Conservation (phyloP, 2,797 vertebrate species). For the Limnodromus scolopaceus region DNA sequence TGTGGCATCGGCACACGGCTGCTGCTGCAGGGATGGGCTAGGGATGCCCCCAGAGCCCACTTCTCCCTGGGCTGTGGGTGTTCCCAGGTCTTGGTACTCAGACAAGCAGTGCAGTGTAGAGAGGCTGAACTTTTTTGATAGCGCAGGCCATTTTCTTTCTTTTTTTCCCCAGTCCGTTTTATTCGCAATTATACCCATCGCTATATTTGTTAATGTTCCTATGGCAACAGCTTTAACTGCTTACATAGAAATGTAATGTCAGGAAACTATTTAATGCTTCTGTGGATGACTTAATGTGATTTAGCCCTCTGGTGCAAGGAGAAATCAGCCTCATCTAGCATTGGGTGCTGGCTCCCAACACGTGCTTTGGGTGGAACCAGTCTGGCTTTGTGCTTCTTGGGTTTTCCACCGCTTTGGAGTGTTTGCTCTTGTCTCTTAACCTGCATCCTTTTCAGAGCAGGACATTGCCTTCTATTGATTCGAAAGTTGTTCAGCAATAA, state of each 20-base stretch:
- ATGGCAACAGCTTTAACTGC: conserved; percentile 46
- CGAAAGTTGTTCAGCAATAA: neutral
- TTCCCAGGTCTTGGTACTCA: accelerated
- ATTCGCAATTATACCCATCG: neutral
- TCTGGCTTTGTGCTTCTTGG: neutral
- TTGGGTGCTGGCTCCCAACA: neutral
- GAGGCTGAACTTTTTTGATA: neutral
- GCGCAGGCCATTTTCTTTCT: neutral
- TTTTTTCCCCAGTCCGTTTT: neutral
- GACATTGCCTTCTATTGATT: neutral
- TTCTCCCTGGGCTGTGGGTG: accelerated
- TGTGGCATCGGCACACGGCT: accelerated
- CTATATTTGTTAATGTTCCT: conserved; percentile 57
- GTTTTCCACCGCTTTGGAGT: neutral
- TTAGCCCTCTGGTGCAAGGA: conserved; percentile 1
- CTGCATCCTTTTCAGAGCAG: neutral
- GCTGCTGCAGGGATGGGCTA: neutral
- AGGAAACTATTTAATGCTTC: conserved; percentile 46
- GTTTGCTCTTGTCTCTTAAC: neutral
- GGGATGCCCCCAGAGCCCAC: accelerated
- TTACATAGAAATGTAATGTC: conserved; percentile 47
- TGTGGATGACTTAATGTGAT: conserved; percentile 40
- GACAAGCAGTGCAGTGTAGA: accelerated
- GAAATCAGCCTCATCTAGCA: neutral
- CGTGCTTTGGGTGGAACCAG: accelerated